Conservation (phyloP, 2,888 invertebrate species). For the Polydrusus pterygomalis region DNA sequence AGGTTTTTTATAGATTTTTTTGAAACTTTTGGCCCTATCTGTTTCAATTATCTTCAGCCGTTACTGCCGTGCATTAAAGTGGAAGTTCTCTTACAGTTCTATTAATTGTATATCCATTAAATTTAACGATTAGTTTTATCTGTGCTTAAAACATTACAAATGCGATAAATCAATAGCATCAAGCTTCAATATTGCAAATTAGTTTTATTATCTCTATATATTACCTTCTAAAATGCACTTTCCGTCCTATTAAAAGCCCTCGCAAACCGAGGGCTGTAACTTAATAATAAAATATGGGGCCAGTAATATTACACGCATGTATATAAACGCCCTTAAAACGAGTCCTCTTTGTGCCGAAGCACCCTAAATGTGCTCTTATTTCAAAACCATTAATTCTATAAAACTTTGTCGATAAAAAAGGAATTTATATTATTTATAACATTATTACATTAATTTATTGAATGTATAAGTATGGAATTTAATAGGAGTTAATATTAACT, state of each 20-base stretch:
- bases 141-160: neutral
- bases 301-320: conserved; percentile 67
- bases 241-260: conserved; percentile 36
- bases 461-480: too few relatives aligned
- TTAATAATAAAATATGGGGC: conserved; percentile 47
- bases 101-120: too few relatives aligned
- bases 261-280: conserved; percentile 36
- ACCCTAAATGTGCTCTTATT: conserved; percentile 32
- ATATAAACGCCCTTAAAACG: conserved; percentile 70
- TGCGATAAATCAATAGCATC: neutral
- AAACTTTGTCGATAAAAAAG: conserved; percentile 29
- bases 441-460: neutral
- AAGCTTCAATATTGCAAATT: neutral
- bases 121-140: too few relatives aligned
- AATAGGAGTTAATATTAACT: too few relatives aligned
- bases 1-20: too few relatives aligned
- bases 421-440: conserved; percentile 35
- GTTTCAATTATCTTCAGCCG: too few relatives aligned
- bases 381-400: conserved; percentile 50
- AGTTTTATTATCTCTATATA: conserved; percentile 18
- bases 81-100: too few relatives aligned
- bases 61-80: too few relatives aligned
- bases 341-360: conserved; percentile 63
- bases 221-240: conserved; percentile 18
- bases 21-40: too few relatives aligned